Conservation (phyloP, 2,113 vertebrate species). For the Perca fluviatilis region DNA sequence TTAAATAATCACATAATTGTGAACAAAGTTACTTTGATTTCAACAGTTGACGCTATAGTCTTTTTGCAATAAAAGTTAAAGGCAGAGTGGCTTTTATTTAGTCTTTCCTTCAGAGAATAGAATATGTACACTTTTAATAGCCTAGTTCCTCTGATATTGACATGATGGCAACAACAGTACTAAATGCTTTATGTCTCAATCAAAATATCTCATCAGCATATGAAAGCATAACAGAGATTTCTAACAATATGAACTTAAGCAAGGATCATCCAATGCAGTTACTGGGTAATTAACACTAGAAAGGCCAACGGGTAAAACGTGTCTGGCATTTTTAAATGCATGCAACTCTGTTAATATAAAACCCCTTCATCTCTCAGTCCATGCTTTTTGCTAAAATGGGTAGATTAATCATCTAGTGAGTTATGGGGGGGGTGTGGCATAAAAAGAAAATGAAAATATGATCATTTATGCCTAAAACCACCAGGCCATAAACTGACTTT, state of each 20-base stretch:
- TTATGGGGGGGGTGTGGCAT: too few species aligned
- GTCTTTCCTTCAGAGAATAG: background rate
- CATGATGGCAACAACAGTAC: slow-evolving; percentile 6
- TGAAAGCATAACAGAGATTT: slow-evolving; percentile 14
- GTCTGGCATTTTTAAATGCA: too few species aligned
- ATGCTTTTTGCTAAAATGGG: too few species aligned
- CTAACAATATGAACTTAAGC: background rate
- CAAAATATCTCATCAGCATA: slow-evolving; percentile 39
- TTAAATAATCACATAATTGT: background rate
- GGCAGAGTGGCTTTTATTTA: background rate
- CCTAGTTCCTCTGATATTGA: slow-evolving; percentile 26
- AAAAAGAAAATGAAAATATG: too few species aligned
- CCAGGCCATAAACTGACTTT: too few species aligned
- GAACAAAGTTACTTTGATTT: background rate
- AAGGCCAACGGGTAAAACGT: too few species aligned
- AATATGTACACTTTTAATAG: slow-evolving; percentile 13
- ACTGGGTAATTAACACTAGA: background rate
- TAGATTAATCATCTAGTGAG: too few species aligned
- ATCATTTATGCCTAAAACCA: too few species aligned
- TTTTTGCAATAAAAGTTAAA: slow-evolving; percentile 1
- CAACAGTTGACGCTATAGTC: background rate
- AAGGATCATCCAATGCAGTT: background rate
- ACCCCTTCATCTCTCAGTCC: too few species aligned
- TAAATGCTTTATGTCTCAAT: slow-evolving; percentile 28
- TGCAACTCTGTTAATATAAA: too few species aligned